phyloP scores from a whole-genome alignment of 2,888 invertebrate species.

The Chalcosyrphus nemorum region DNA sequence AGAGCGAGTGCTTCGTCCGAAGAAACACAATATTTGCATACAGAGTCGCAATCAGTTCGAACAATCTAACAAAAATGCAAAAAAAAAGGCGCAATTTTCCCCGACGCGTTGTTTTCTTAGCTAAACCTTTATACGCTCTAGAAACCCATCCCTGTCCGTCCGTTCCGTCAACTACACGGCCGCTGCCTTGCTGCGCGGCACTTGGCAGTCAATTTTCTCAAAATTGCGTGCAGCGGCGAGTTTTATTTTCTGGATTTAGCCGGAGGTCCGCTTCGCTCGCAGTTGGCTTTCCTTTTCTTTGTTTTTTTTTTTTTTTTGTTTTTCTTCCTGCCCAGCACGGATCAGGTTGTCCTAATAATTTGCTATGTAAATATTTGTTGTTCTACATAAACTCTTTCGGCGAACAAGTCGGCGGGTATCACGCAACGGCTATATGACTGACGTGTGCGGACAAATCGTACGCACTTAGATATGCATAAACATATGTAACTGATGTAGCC shows the following conservation, averaged over 20 bases:
- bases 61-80: slow-evolving; percentile 66
- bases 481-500: neutral
- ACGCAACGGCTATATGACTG: slow-evolving; percentile 50
- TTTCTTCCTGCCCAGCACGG: slow-evolving; percentile 21
- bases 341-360: slow-evolving; percentile 70
- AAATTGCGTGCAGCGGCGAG: slow-evolving; percentile 60
- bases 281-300: neutral
- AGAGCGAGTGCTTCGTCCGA: neutral
- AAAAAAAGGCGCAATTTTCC: slow-evolving; percentile 60
- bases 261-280: slow-evolving; percentile 19
- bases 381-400: slow-evolving; percentile 71
- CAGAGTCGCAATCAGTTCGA: slow-evolving; percentile 58
- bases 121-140: slow-evolving; percentile 61
- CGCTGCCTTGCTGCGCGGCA: slow-evolving; percentile 31
- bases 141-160: slow-evolving; percentile 50
- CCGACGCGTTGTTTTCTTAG: slow-evolving; percentile 66
- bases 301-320: neutral
- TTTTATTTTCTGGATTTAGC: slow-evolving; percentile 39
- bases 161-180: too few relatives aligned
- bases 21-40: slow-evolving; percentile 70
- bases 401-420: slow-evolving; percentile 59
- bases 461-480: slow-evolving; percentile 11
- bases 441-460: slow-evolving; percentile 51
- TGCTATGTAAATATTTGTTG: slow-evolving; percentile 73
- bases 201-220: slow-evolving; percentile 55